Conservation (phyloP, 2,888 invertebrate genomes). For the Tetropium fuscum region DNA sequence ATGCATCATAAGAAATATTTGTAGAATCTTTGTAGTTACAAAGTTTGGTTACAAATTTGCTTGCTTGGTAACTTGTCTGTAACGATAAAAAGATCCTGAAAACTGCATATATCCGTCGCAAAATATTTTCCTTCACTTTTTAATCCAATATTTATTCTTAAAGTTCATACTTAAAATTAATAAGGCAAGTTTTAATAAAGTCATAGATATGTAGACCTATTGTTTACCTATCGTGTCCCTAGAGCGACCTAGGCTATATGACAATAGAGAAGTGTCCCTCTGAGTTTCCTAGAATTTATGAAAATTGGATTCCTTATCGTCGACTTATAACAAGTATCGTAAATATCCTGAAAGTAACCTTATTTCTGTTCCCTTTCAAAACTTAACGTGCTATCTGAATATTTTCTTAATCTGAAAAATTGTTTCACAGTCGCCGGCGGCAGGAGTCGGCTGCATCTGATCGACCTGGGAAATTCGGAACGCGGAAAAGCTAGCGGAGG, state of each 20-base stretch:
- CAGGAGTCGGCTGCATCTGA: slow-evolving; percentile 93
- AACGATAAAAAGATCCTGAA: too few relatives aligned
- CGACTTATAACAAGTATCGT: neutral
- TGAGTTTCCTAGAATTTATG: slow-evolving; percentile 53
- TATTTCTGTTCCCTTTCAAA: slow-evolving; percentile 18
- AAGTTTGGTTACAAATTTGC: too few relatives aligned
- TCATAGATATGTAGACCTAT: neutral
- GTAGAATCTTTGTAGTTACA: too few relatives aligned
- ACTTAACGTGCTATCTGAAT: slow-evolving; percentile 38
- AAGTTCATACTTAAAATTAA: slow-evolving; percentile 4
- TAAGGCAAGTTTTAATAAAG: too few relatives aligned
- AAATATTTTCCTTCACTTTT: too few relatives aligned
- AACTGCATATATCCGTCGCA: too few relatives aligned
- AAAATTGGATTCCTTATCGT: slow-evolving; percentile 61
- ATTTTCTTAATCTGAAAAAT: slow-evolving; percentile 51
- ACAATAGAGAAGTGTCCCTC: slow-evolving; percentile 12
- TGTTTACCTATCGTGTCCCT: neutral
- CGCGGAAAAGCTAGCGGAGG: slow-evolving; percentile 90
- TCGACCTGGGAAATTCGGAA: slow-evolving; percentile 95
- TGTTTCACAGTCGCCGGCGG: slow-evolving; percentile 88
- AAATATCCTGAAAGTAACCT: neutral
- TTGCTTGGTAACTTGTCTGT: too few relatives aligned
- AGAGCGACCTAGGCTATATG: too few relatives aligned
- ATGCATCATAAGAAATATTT: too few relatives aligned
- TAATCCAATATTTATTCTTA: neutral